A percentile compares a stretch with the other conserved stretches of the same genome.
phyloP scores from a whole-genome alignment of 2,113 vertebrate species.

The Atrichornis clamosus region DNA sequence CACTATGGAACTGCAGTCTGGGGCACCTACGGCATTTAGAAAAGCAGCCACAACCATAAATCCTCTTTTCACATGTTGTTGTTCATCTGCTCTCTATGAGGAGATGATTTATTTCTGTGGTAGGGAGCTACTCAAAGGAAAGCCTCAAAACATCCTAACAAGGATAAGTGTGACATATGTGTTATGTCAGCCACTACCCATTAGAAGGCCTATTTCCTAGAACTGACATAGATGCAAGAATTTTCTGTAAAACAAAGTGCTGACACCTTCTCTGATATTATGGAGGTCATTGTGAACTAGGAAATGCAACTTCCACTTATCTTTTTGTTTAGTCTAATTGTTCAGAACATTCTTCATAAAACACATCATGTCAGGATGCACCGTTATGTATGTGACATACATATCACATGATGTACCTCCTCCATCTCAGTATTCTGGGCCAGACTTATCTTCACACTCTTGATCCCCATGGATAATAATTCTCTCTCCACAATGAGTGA shows the following conservation, averaged over 20 bases:
- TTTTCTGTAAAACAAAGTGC: constrained; percentile 23
- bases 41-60: constrained; percentile 39
- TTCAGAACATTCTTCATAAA: background rate
- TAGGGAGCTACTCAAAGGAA: constrained; percentile 53
- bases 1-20: constrained; percentile 25
- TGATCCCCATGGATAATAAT: background rate
- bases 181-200: constrained; percentile 47
- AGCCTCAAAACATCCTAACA: constrained; percentile 62
- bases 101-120: constrained; percentile 61
- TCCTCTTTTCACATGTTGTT: constrained; percentile 40
- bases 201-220: constrained; percentile 43
- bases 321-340: background rate
- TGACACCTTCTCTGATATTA: constrained; percentile 2
- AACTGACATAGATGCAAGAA: constrained; percentile 43
- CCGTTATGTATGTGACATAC: background rate
- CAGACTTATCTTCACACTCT: background rate
- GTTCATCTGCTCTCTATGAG: constrained; percentile 33
- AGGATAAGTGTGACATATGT: constrained; percentile 54
- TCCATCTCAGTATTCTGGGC: background rate
- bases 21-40: background rate
- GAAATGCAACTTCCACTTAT: background rate
- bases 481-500: background rate
- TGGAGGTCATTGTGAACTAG: background rate
- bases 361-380: background rate
- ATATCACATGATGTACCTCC: background rate